These are phyloP conservation scores for Macrosteles quadrilineatus DNA, from an alignment of 1,140 invertebrate genomes.

Conservation along the genomic window DNA sequence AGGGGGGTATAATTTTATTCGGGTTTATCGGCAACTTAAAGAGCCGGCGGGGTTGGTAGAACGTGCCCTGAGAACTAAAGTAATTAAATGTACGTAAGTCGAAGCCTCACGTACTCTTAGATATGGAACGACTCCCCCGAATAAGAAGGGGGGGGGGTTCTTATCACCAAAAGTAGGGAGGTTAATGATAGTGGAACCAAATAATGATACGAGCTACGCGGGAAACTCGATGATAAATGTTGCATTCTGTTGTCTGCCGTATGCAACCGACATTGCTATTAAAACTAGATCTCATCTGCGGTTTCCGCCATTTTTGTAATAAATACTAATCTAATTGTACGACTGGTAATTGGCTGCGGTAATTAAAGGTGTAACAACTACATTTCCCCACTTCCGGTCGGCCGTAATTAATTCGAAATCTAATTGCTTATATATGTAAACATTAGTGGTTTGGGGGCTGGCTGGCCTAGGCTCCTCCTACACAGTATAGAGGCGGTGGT, in stretches of 20 bases:
- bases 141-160: no score
- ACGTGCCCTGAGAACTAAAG: slow-evolving; percentile 16
- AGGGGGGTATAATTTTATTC: slow-evolving; percentile 11
- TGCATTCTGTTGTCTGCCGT: neutral
- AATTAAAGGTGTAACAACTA: slow-evolving; percentile 16
- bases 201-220: neutral
- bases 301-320: slow-evolving; percentile 16
- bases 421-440: slow-evolving; percentile 17
- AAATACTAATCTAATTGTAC: slow-evolving; percentile 11
- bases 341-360: neutral
- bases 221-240: slow-evolving; percentile 2
- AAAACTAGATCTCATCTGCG: slow-evolving; percentile 13
- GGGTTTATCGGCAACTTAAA: neutral
- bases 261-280: slow-evolving; percentile 13
- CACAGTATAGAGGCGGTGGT: no score
- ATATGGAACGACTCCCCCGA: no score
- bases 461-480: neutral
- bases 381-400: neutral
- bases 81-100: slow-evolving; percentile 26
- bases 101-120: neutral
- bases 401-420: neutral
- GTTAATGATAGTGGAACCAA: neutral
- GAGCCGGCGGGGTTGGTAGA: neutral
- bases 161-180: neutral
- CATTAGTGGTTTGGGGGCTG: neutral